phyloP scores from a whole-genome alignment of 2,113 vertebrate genomes.

The Crypturellus undulatus region DNA sequence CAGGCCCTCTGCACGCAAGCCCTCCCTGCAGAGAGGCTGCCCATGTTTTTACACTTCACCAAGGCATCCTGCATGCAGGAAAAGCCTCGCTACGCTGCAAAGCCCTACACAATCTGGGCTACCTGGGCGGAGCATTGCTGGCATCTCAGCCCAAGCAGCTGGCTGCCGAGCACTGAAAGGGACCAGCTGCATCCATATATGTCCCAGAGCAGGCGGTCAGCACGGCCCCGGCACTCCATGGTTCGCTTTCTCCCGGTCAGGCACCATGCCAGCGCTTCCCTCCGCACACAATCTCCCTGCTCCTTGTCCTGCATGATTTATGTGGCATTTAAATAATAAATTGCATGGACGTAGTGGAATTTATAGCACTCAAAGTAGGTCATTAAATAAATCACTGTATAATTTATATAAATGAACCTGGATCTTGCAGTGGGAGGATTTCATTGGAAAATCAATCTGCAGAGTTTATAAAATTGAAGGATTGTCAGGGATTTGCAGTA shows the following conservation, averaged over 20 bases:
- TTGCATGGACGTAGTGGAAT: slow-evolving; percentile 36
- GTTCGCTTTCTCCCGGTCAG: background rate
- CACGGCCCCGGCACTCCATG: background rate
- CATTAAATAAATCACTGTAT: slow-evolving; percentile 70
- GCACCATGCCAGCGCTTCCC: background rate
- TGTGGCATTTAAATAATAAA: slow-evolving; percentile 69
- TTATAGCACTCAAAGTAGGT: slow-evolving; percentile 55
- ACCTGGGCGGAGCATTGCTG: background rate
- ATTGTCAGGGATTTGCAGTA: background rate
- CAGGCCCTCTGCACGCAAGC: background rate
- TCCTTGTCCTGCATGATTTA: slow-evolving; percentile 54
- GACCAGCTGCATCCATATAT: background rate
- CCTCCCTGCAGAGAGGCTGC: background rate
- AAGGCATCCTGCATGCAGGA: background rate
- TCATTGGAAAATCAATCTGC: slow-evolving; percentile 36
- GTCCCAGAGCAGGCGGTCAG: background rate
- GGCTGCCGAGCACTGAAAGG: background rate
- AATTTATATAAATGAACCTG: slow-evolving; percentile 71
- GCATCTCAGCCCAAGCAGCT: background rate
- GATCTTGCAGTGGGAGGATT: slow-evolving; percentile 47
- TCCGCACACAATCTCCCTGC: background rate
- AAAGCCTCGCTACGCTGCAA: background rate
- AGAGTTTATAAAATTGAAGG: slow-evolving; percentile 42
- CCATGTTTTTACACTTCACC: background rate
- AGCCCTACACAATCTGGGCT: background rate